These are phyloP conservation scores for Xylophagus ater DNA, from an alignment of 2,888 invertebrate species.

Conservation along the genomic window DNA sequence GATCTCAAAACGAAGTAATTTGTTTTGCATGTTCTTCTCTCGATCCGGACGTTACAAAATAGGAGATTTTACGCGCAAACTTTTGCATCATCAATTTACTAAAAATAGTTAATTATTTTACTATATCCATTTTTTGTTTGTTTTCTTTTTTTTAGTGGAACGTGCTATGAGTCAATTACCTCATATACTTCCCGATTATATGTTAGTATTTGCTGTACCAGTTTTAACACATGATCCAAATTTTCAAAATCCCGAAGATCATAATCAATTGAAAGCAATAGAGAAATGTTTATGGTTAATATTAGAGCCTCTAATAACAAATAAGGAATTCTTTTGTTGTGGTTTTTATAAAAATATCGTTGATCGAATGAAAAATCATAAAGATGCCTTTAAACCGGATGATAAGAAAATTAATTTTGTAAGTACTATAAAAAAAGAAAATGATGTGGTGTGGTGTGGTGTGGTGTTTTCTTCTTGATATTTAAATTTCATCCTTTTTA, in stretches of 20 bases:
- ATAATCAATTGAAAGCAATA: constrained; percentile 61
- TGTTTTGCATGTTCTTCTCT: no score
- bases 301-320: constrained; percentile 83
- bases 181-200: constrained; percentile 91
- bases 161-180: constrained; percentile 65
- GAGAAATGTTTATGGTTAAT: constrained; percentile 89
- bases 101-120: no score
- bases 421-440: constrained; percentile 32
- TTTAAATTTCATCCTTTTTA: constrained; percentile 14
- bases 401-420: constrained; percentile 76
- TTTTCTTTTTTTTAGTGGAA: constrained; percentile 46
- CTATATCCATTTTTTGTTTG: no score
- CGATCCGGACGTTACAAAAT: no score
- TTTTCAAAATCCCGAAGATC: constrained; percentile 65
- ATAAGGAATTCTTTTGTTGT: constrained; percentile 89
- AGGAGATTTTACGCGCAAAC: no score
- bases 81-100: neutral
- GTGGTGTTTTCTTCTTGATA: constrained; percentile 7
- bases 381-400: constrained; percentile 74
- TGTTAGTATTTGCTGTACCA: constrained; percentile 93
- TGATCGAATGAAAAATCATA: constrained; percentile 89
- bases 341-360: constrained; percentile 90
- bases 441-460: neutral
- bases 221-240: constrained; percentile 87
- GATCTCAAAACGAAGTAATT: no score